phyloP scores from a whole-genome alignment of 2,113 vertebrate species.

The Columba janthina region DNA sequence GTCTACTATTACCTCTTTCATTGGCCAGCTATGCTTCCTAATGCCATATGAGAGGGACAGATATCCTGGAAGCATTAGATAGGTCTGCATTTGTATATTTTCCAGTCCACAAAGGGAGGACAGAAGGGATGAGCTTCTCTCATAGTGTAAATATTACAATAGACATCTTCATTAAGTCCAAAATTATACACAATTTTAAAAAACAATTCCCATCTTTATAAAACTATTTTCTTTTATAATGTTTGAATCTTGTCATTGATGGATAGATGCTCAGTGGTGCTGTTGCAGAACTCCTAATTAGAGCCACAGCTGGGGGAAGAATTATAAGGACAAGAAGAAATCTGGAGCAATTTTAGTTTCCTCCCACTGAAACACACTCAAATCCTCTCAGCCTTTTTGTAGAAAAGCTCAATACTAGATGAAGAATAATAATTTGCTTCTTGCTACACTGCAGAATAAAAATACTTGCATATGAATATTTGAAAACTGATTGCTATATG shows the following conservation, averaged over 20 bases:
- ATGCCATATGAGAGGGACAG: neutral
- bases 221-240: neutral
- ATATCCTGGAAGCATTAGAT: neutral
- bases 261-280: neutral
- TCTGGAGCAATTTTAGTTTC: slow-evolving; percentile 15
- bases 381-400: neutral
- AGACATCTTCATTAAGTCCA: neutral
- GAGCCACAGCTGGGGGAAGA: slow-evolving; percentile 27
- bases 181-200: neutral
- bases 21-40: neutral
- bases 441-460: slow-evolving; percentile 22
- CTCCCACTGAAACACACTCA: neutral
- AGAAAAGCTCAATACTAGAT: neutral
- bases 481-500: neutral
- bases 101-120: neutral
- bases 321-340: slow-evolving; percentile 32
- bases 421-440: slow-evolving; percentile 20
- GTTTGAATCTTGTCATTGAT: neutral
- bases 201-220: neutral
- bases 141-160: neutral
- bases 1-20: neutral
- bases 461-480: slow-evolving; percentile 13
- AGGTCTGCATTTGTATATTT: neutral
- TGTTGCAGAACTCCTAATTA: slow-evolving; percentile 32
- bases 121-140: neutral